Conservation (phyloP, 2,888 invertebrate genomes). For the Tipula lateralis region DNA sequence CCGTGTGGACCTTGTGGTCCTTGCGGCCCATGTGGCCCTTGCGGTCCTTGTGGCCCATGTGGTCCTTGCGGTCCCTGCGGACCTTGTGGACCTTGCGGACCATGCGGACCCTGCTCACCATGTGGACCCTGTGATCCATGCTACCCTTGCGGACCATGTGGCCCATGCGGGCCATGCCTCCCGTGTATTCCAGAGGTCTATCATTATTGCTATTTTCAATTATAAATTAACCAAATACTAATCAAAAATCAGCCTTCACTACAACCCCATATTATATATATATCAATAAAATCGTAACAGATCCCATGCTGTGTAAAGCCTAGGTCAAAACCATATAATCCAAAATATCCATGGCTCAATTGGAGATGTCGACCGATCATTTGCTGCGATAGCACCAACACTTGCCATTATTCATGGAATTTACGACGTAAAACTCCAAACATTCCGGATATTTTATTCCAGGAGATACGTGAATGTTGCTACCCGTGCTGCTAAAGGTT, state of each 20-base stretch:
- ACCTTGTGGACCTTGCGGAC: constrained; percentile 35
- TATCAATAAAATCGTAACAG: constrained; percentile 16
- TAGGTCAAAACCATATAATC: constrained; percentile 20
- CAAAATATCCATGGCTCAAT: constrained; percentile 30
- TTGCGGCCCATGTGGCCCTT: constrained; percentile 37
- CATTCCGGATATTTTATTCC: constrained; percentile 28
- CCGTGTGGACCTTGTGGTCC: constrained; percentile 35
- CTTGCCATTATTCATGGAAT: constrained; percentile 31
- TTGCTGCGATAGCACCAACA: constrained; percentile 30
- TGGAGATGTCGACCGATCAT: constrained; percentile 33
- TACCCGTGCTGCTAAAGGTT: neutral
- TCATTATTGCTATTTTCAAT: constrained; percentile 25
- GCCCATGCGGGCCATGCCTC: constrained; percentile 36
- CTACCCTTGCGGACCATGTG: constrained; percentile 36
- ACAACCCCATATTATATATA: neutral
- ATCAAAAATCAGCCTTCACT: constrained; percentile 3
- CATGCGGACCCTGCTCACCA: constrained; percentile 37
- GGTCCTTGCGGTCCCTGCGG: constrained; percentile 31
- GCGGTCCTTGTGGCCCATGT: constrained; percentile 34
- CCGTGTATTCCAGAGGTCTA: constrained; percentile 33
- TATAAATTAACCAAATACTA: neutral
- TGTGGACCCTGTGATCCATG: constrained; percentile 36
- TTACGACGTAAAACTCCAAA: constrained; percentile 31
- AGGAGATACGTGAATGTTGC: constrained; percentile 32
- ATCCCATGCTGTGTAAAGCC: neutral